phyloP scores from a whole-genome alignment of 2,888 invertebrate species.

The Ornithoptera alexandrae region DNA sequence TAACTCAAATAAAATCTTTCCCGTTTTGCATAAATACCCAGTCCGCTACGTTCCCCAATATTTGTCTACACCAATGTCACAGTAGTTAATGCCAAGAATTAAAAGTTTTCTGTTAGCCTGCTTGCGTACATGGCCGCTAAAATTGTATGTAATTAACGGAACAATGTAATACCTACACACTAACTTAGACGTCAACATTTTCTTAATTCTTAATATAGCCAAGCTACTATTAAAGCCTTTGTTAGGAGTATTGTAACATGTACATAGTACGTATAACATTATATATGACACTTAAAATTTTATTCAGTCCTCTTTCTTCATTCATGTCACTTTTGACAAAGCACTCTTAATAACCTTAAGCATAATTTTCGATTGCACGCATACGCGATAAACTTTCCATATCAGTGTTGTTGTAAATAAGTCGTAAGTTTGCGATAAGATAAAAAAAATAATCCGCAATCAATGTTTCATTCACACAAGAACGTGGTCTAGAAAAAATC shows the following conservation, averaged over 20 bases:
- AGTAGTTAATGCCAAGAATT: constrained; percentile 72
- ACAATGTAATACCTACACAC: neutral
- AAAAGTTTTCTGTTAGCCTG: constrained; percentile 59
- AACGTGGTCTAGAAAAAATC: neutral
- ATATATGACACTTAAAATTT: neutral
- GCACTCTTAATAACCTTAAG: neutral
- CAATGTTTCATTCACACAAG: neutral
- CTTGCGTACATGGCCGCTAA: constrained; percentile 30
- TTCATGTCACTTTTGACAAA: neutral
- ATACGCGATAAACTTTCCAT: neutral
- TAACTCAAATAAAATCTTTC: constrained; percentile 77
- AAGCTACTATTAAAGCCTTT: neutral
- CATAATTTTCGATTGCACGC: neutral
- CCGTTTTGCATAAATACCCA: constrained; percentile 71
- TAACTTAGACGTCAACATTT: neutral
- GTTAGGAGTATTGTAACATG: neutral
- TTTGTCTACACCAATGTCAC: constrained; percentile 64
- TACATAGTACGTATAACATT: neutral
- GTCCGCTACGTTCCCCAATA: constrained; percentile 57
- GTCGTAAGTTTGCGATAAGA: neutral
- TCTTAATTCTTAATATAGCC: neutral
- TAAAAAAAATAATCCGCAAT: neutral
- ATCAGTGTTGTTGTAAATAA: neutral
- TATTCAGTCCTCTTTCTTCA: neutral
- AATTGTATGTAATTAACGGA: constrained; percentile 18